Percentiles rank a stretch among this genome's conserved stretches.
phyloP scores from a whole-genome alignment of 2,888 invertebrate species.

The Tribolium freemani region DNA sequence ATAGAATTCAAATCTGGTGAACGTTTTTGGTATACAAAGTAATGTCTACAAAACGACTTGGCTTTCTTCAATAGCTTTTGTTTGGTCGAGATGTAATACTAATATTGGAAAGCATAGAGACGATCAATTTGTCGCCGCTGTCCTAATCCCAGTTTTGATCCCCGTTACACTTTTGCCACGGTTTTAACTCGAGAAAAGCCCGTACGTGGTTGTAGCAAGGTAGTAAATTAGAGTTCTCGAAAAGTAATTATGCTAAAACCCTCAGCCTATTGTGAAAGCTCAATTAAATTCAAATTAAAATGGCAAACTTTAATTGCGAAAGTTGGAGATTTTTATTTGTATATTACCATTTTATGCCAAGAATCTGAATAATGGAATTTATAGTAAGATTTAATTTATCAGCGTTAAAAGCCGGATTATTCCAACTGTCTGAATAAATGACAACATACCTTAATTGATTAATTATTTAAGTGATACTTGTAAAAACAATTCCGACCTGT shows the following conservation, averaged over 20 bases:
- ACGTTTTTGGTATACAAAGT: slow-evolving; percentile 24
- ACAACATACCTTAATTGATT: slow-evolving; percentile 3
- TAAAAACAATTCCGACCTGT: too few species aligned
- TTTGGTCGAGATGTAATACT: slow-evolving; percentile 19
- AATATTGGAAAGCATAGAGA: slow-evolving; percentile 11
- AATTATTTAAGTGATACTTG: not conserved
- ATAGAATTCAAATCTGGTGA: slow-evolving; percentile 27
- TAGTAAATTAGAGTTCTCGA: slow-evolving; percentile 21
- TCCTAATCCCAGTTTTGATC: slow-evolving; percentile 10
- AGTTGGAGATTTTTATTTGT: slow-evolving; percentile 36
- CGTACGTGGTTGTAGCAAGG: slow-evolving; percentile 11
- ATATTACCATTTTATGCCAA: slow-evolving; percentile 30
- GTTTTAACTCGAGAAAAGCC: not conserved
- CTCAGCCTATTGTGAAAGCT: slow-evolving; percentile 34
- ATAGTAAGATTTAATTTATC: slow-evolving; percentile 20
- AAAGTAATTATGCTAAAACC: slow-evolving; percentile 38
- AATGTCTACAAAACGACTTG: slow-evolving; percentile 16
- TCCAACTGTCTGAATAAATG: not conserved
- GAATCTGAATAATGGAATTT: slow-evolving; percentile 25
- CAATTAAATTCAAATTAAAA: slow-evolving; percentile 42
- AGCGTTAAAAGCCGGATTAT: slow-evolving; percentile 6
- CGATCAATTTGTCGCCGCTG: slow-evolving; percentile 10
- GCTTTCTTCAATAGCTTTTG: slow-evolving; percentile 21
- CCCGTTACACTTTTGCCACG: slow-evolving; percentile 8
- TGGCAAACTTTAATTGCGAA: slow-evolving; percentile 39